A percentile compares a stretch with the other conserved stretches of the same genome.
Conservation (phyloP, 2,113 vertebrate genomes). For the Anas platyrhynchos region DNA sequence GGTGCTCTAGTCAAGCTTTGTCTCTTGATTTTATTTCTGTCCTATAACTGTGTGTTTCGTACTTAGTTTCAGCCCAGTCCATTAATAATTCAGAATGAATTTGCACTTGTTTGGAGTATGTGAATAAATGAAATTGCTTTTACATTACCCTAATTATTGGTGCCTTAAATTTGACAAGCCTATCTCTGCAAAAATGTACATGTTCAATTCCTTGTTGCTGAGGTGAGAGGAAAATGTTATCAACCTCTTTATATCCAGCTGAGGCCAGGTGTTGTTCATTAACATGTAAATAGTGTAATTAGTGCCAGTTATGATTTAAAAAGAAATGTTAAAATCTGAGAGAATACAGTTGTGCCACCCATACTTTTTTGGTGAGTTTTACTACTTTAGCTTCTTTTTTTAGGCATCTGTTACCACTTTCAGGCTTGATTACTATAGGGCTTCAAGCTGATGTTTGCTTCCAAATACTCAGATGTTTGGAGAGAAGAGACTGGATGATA, state of each 20-base stretch:
- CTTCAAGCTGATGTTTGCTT: slow-evolving; percentile 49
- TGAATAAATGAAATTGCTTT: slow-evolving; percentile 58
- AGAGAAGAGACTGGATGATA: background rate
- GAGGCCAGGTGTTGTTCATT: slow-evolving; percentile 80
- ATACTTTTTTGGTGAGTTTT: slow-evolving; percentile 26
- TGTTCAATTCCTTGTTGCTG: slow-evolving; percentile 55
- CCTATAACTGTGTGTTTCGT: background rate
- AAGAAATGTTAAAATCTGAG: slow-evolving; percentile 61
- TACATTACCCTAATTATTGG: slow-evolving; percentile 51
- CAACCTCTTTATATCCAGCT: slow-evolving; percentile 71
- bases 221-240: slow-evolving; percentile 69
- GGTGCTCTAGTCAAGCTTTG: background rate
- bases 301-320: slow-evolving; percentile 68
- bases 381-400: slow-evolving; percentile 8
- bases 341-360: slow-evolving; percentile 42
- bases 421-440: slow-evolving; percentile 20
- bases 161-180: slow-evolving; percentile 63
- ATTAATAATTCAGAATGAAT: background rate
- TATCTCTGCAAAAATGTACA: slow-evolving; percentile 34
- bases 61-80: background rate
- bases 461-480: background rate
- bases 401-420: slow-evolving; percentile 23
- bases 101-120: slow-evolving; percentile 47
- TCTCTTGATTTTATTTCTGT: background rate
- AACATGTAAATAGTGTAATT: slow-evolving; percentile 74